phyloP scores from a whole-genome alignment of 2,888 invertebrate genomes.

The Eupelmus urozonus region DNA sequence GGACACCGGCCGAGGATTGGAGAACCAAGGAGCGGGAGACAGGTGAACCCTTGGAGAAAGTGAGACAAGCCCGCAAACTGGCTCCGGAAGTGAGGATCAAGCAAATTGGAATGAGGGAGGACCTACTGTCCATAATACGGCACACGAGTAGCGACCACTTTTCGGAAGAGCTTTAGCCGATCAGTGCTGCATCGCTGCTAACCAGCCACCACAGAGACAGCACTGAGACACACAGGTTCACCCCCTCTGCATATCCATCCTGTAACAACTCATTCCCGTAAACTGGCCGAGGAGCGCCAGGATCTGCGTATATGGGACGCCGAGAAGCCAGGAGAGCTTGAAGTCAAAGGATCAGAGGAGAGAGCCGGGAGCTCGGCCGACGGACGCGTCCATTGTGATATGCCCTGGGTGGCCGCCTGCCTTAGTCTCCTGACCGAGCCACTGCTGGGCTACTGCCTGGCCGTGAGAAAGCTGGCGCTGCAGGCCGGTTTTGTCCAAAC shows the following conservation, averaged over 20 bases:
- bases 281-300: not conserved
- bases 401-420: constrained; percentile 75
- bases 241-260: too few species aligned
- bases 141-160: constrained; percentile 89
- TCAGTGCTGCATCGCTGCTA: constrained; percentile 24
- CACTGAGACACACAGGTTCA: not conserved
- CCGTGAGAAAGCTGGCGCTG: constrained; percentile 70
- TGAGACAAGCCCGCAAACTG: constrained; percentile 78
- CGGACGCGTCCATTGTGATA: constrained; percentile 56
- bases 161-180: constrained; percentile 81
- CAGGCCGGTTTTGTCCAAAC: constrained; percentile 70
- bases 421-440: constrained; percentile 71
- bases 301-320: too few species aligned
- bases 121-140: constrained; percentile 85
- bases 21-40: not conserved
- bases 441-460: constrained; percentile 71
- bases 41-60: constrained; percentile 16
- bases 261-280: not conserved
- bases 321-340: too few species aligned
- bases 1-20: too few species aligned
- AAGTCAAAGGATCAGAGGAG: not conserved
- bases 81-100: constrained; percentile 81
- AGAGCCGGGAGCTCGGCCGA: not conserved
- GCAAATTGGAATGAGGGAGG: constrained; percentile 87
- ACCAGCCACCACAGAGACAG: not conserved